Evolutionary conservation across 2,888 invertebrate species (phyloP).

Genomic region (Oxystoma pomonae): DNA sequence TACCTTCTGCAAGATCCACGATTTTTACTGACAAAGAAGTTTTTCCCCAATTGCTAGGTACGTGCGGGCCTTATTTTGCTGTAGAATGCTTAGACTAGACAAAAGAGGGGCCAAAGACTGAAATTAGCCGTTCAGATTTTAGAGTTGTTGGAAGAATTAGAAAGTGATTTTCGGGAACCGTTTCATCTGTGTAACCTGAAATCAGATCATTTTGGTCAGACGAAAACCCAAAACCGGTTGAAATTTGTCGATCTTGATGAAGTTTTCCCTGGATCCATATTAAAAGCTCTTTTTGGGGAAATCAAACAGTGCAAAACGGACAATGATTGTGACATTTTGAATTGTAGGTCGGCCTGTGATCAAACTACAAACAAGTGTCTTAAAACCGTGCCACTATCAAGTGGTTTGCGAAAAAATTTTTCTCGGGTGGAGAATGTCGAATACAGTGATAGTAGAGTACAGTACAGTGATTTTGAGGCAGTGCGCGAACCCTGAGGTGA

Average conservation of each 20-base stretch:
- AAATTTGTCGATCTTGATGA: slow-evolving; percentile 63
- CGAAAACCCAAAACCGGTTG: slow-evolving; percentile 48
- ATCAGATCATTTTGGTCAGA: slow-evolving; percentile 60
- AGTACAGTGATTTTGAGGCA: slow-evolving; percentile 55
- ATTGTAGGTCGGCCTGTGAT: slow-evolving; percentile 62
- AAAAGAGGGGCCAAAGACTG: slow-evolving; percentile 56
- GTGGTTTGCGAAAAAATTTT: slow-evolving; percentile 63
- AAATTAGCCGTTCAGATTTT: slow-evolving; percentile 58
- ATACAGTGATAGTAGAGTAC: slow-evolving; percentile 54
- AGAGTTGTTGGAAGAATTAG: slow-evolving; percentile 57
- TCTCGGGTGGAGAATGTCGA: slow-evolving; percentile 60
- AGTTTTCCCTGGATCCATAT: slow-evolving; percentile 55
- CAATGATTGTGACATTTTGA: slow-evolving; percentile 63
- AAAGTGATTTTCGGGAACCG: slow-evolving; percentile 56
- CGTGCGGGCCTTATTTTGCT: slow-evolving; percentile 59
- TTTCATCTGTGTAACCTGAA: slow-evolving; percentile 67
- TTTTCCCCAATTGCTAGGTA: slow-evolving; percentile 62
- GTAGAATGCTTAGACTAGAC: slow-evolving; percentile 58
- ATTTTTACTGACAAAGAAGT: slow-evolving; percentile 57
- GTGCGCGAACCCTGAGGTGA: slow-evolving; percentile 55
- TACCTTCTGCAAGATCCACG: slow-evolving; percentile 56
- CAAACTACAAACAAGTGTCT: slow-evolving; percentile 51
- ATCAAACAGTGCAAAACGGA: slow-evolving; percentile 51
- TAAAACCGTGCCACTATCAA: slow-evolving; percentile 60
- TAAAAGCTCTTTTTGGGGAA: slow-evolving; percentile 49